phyloP scores from a whole-genome alignment of 2,888 invertebrate species.

The Monopis laevigella region DNA sequence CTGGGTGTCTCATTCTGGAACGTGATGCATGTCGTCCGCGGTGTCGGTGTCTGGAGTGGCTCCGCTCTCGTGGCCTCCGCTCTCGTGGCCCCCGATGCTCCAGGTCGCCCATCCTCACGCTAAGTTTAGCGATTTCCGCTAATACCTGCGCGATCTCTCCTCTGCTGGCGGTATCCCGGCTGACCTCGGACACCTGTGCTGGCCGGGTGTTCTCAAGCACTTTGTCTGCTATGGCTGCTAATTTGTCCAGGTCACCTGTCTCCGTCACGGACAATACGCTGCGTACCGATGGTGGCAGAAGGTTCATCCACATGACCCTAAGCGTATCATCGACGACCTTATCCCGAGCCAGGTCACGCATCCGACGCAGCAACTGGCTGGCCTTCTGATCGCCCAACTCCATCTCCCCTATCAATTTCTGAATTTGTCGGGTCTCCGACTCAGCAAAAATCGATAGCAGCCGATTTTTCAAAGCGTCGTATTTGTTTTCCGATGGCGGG shows the following conservation, averaged over 20 bases:
- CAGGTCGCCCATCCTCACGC: background rate
- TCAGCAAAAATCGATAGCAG: slow-evolving; percentile 15
- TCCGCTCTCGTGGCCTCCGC: background rate
- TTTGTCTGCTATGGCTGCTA: slow-evolving; percentile 12
- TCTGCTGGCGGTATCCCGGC: background rate
- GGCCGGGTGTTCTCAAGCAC: slow-evolving; percentile 8
- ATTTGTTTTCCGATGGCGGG: slow-evolving; percentile 7
- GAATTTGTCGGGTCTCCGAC: slow-evolving; percentile 17
- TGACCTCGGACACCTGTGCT: background rate
- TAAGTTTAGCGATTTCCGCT: background rate
- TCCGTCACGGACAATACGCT: slow-evolving; percentile 13
- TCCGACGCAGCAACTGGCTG: slow-evolving; percentile 19
- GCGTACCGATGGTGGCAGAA: slow-evolving; percentile 16
- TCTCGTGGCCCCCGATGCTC: background rate
- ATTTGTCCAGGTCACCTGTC: background rate
- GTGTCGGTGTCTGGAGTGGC: background rate
- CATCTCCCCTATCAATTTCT: slow-evolving; percentile 18
- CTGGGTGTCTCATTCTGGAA: slow-evolving; percentile 6
- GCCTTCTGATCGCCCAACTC: slow-evolving; percentile 21
- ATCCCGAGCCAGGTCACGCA: slow-evolving; percentile 18
- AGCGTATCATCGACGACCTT: slow-evolving; percentile 19
- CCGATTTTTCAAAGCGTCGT: slow-evolving; percentile 6
- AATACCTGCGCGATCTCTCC: background rate
- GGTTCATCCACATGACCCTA: slow-evolving; percentile 19
- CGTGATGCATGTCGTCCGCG: too few species aligned